Evolutionary conservation across 2,113 vertebrate species (phyloP).

Genomic region (Colius striatus): DNA sequence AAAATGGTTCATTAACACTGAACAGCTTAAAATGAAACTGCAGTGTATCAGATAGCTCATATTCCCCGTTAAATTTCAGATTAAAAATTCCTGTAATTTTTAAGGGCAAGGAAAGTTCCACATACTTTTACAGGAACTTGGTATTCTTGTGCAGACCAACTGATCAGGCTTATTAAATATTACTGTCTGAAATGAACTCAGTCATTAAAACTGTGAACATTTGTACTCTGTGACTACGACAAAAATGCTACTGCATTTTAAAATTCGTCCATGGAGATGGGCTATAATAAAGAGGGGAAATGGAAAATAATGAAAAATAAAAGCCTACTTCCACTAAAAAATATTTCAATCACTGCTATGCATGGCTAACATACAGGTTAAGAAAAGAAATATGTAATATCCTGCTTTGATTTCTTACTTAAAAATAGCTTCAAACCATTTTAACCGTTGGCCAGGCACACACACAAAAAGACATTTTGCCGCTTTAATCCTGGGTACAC

Average conservation of each 20-base stretch:
- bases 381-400: constrained; percentile 41
- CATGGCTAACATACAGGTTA: constrained; percentile 1
- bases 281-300: not conserved
- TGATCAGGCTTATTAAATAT: constrained; percentile 57
- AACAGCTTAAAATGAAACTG: constrained; percentile 64
- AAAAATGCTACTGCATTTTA: constrained; percentile 40
- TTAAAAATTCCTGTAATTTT: constrained; percentile 31
- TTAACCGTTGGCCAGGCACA: constrained; percentile 36
- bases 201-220: constrained; percentile 42
- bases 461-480: constrained; percentile 55
- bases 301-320: constrained; percentile 4
- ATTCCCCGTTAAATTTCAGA: constrained; percentile 44
- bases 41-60: constrained; percentile 21
- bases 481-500: constrained; percentile 71
- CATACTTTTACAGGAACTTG: constrained; percentile 47
- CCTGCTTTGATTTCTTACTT: constrained; percentile 56
- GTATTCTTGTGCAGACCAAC: constrained; percentile 29
- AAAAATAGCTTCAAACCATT: constrained; percentile 57
- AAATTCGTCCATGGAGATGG: not conserved
- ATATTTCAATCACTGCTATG: not conserved
- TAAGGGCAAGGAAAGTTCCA: constrained; percentile 49
- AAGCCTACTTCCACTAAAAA: not conserved
- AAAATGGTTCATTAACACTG: constrained; percentile 52
- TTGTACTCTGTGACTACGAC: not conserved
- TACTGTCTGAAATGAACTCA: constrained; percentile 43